Percentiles rank a stretch among this genome's conserved stretches.
These are phyloP conservation scores for Zonotrichia albicollis DNA, from an alignment of 2,797 vertebrate species.

Conservation along the genomic window DNA sequence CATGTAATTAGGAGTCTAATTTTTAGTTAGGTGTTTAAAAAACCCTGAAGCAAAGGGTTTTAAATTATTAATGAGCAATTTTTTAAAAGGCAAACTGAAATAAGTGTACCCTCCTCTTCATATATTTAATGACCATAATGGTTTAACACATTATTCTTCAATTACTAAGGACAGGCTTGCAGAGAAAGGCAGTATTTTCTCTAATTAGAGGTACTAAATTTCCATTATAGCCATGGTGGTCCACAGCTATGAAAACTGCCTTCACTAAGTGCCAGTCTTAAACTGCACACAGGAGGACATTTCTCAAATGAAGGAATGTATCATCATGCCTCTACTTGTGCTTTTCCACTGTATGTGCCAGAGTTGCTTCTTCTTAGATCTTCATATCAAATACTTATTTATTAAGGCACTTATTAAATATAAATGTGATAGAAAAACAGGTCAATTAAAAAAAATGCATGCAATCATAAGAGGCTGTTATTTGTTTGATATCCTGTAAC, in stretches of 20 bases:
- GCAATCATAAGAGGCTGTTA: not conserved
- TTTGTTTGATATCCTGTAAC: not conserved
- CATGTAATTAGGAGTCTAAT: conserved; percentile 52
- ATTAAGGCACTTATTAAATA: not conserved
- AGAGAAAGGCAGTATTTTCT: conserved; percentile 28
- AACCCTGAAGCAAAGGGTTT: conserved; percentile 25
- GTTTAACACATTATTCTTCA: conserved; percentile 48
- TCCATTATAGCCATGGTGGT: not conserved
- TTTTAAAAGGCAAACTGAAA: conserved; percentile 40
- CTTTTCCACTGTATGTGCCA: not conserved
- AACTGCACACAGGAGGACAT: not conserved
- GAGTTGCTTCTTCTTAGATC: not conserved
- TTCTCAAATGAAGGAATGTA: not conserved
- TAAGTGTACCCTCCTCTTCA: conserved; percentile 18
- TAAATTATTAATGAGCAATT: conserved; percentile 45
- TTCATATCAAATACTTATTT: not conserved
- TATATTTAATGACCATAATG: conserved; percentile 32
- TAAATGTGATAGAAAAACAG: not conserved
- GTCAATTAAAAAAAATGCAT: not conserved
- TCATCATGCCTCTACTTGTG: not conserved
- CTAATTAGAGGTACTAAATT: conserved; percentile 43
- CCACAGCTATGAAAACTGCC: not conserved
- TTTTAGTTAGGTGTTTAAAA: conserved; percentile 53
- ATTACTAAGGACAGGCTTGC: conserved; percentile 38
- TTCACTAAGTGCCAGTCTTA: not conserved